Evolutionary conservation across 2,797 vertebrate genomes (phyloP).

Genomic region (Hydrophis major): DNA sequence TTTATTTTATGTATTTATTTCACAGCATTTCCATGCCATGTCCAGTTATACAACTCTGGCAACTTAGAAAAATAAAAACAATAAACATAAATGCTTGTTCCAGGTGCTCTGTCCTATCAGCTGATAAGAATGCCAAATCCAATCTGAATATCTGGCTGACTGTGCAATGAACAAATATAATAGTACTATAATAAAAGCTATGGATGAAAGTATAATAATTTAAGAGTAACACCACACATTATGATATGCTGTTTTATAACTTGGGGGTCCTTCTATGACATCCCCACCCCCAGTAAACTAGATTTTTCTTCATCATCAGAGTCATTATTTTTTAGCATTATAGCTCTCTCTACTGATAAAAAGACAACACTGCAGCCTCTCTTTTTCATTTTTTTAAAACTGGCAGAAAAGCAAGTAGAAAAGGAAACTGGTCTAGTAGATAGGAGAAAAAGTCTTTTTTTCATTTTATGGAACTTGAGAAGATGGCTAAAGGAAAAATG

Average conservation of each 20-base stretch:
- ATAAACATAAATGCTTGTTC: not conserved
- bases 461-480: not conserved
- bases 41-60: not conserved
- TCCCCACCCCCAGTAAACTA: not conserved
- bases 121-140: not conserved
- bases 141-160: not conserved
- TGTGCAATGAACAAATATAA: not conserved
- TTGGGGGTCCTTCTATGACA: not conserved
- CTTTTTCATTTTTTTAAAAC: not conserved
- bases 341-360: not conserved
- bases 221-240: not conserved
- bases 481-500: not conserved
- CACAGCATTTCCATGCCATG: not conserved
- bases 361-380: not conserved
- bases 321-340: not conserved
- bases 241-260: not conserved
- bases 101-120: not conserved
- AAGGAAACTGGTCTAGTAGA: not conserved
- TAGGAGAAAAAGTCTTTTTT: not conserved
- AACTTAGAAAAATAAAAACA: not conserved
- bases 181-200: not conserved
- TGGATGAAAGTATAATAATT: not conserved
- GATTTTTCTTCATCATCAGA: not conserved
- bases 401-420: not conserved
- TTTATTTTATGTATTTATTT: not conserved